Conservation (phyloP, 2,797 vertebrate genomes). For the Sebastes vulpes region DNA sequence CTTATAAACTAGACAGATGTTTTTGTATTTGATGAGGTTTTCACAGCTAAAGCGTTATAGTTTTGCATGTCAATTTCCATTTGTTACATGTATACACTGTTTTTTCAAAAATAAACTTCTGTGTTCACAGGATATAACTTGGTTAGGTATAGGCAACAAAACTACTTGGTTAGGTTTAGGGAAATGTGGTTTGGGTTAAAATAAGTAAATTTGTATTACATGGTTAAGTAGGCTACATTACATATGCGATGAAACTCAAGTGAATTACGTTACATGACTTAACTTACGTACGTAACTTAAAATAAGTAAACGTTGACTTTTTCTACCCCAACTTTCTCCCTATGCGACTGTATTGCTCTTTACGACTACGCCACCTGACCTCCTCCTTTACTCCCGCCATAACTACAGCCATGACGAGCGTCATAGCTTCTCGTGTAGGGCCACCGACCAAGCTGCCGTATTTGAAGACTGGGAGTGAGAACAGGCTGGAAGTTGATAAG, state of each 20-base stretch:
- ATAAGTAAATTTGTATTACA: background rate
- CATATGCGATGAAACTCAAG: too few species aligned
- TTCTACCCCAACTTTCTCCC: background rate
- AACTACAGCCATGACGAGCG: too few species aligned
- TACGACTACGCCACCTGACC: background rate
- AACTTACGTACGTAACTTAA: background rate
- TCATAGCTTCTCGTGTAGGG: too few species aligned
- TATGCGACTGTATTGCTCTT: background rate
- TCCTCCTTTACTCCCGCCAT: too few species aligned
- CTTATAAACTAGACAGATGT: constrained; percentile 1
- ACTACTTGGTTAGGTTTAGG: too few species aligned
- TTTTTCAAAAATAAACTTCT: background rate
- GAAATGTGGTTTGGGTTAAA: background rate
- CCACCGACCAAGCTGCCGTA: background rate
- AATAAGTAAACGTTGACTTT: background rate
- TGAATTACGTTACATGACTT: too few species aligned
- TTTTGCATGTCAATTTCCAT: too few species aligned
- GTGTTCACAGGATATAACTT: background rate
- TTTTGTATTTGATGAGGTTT: constrained; percentile 5
- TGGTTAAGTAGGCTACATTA: too few species aligned
- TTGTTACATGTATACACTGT: too few species aligned
- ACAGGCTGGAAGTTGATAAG: background rate
- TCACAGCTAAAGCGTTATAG: background rate
- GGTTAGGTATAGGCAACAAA: too few species aligned
- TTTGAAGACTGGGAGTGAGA: background rate